These are phyloP conservation scores for Heliconius eleuchia DNA, from an alignment of 1,140 invertebrate species.

Conservation along the genomic window DNA sequence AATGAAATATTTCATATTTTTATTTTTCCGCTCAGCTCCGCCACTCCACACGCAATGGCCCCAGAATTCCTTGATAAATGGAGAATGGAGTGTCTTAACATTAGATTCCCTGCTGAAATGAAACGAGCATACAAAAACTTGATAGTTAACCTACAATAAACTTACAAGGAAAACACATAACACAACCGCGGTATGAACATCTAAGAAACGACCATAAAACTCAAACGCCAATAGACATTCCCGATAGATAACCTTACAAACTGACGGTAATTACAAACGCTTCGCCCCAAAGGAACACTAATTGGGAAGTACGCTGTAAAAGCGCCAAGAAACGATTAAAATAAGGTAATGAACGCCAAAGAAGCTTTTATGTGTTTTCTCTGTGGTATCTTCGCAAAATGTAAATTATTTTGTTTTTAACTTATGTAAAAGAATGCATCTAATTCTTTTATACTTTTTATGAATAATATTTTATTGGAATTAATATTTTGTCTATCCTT, in stretches of 20 bases:
- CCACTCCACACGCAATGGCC: no score
- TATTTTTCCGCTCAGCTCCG: no score
- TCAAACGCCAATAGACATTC: constrained; percentile 23
- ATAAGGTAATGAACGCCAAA: constrained; percentile 29
- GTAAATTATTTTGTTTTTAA: not conserved
- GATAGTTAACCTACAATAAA: not conserved
- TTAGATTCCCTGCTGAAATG: no score
- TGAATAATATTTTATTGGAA: not conserved
- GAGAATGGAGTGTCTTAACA: no score
- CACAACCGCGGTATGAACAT: not conserved
- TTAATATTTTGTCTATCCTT: not conserved
- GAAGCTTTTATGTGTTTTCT: constrained; percentile 26
- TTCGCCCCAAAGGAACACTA: constrained; percentile 30
- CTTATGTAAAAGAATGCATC: not conserved
- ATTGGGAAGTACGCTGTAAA: constrained; percentile 33
- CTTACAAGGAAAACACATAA: not conserved
- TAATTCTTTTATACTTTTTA: not conserved
- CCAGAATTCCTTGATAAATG: no score
- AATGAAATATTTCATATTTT: no score
- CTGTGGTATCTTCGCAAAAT: not conserved
- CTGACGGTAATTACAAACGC: constrained; percentile 37
- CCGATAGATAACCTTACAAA: constrained; percentile 36
- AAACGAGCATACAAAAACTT: no score
- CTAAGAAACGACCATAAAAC: constrained; percentile 1
- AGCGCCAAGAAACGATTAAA: constrained; percentile 28